These are phyloP conservation scores for Esox lucius DNA, from an alignment of 2,797 vertebrate genomes.

Conservation along the genomic window DNA sequence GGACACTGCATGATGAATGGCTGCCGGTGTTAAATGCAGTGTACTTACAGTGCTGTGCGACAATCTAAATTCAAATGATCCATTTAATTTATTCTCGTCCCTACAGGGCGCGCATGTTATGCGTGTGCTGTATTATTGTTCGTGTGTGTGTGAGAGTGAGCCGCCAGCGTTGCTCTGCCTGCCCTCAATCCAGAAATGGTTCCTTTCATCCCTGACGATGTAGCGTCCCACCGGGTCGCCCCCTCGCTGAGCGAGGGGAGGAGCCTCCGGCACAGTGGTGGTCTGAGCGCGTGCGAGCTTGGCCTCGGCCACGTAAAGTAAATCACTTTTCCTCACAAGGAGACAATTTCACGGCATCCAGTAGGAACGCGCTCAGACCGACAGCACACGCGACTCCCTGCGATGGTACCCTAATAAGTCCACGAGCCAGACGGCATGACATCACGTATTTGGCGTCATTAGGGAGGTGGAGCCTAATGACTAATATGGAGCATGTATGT, in stretches of 20 bases:
- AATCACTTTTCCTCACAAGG: slow-evolving; percentile 42
- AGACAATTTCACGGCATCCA: slow-evolving; percentile 38
- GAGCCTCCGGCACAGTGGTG: not conserved
- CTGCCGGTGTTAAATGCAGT: too few relatives aligned
- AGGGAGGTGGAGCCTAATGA: too few relatives aligned
- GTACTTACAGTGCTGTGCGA: too few relatives aligned
- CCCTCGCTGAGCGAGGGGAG: not conserved
- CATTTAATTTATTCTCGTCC: too few relatives aligned
- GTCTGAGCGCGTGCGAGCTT: slow-evolving; percentile 1
- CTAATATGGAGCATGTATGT: too few relatives aligned
- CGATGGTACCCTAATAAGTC: slow-evolving; percentile 50
- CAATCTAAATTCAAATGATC: too few relatives aligned
- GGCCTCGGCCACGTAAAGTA: slow-evolving; percentile 33
- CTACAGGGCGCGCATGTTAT: too few relatives aligned
- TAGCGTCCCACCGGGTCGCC: not conserved
- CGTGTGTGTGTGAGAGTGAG: too few relatives aligned
- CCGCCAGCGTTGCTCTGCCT: not conserved
- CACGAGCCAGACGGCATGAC: too few relatives aligned
- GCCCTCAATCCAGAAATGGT: not conserved
- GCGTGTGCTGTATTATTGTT: too few relatives aligned
- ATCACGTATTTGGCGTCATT: too few relatives aligned
- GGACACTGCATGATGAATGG: too few relatives aligned
- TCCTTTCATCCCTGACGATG: not conserved
- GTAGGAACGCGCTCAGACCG: slow-evolving; percentile 44
- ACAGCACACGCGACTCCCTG: slow-evolving; percentile 28